phyloP scores from a whole-genome alignment of 2,888 invertebrate species.

The Trissoscelio sp. region DNA sequence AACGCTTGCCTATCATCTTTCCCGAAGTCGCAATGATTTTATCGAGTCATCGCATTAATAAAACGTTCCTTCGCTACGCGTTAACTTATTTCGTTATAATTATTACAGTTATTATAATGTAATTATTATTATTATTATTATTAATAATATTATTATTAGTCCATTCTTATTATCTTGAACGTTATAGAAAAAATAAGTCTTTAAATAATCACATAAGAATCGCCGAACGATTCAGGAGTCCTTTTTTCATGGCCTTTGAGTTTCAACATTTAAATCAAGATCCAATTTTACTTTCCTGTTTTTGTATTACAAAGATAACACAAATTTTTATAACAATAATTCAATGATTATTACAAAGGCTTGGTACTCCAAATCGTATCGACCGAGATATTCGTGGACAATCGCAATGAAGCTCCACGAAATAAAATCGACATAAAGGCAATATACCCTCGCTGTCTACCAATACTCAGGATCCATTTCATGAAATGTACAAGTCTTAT shows the following conservation, averaged over 20 bases:
- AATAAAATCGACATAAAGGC: constrained; percentile 77
- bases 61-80: constrained; percentile 78
- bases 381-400: constrained; percentile 72
- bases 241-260: constrained; percentile 8
- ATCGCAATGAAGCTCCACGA: constrained; percentile 72
- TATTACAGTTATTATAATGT: constrained; percentile 69
- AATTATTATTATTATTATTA: constrained; percentile 68
- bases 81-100: constrained; percentile 75
- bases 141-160: constrained; percentile 65
- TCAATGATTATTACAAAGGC: constrained; percentile 13
- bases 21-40: constrained; percentile 73
- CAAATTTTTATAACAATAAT: constrained; percentile 11
- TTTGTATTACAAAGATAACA: background rate
- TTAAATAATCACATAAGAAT: constrained; percentile 83
- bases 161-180: constrained; percentile 73
- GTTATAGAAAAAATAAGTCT: constrained; percentile 83
- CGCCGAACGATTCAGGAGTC: constrained; percentile 76
- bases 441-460: constrained; percentile 70
- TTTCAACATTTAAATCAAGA: too few relatives aligned
- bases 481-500: constrained; percentile 31
- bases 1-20: constrained; percentile 63
- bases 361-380: constrained; percentile 72
- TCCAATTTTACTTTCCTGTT: too few relatives aligned
- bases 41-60: constrained; percentile 77
- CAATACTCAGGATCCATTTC: constrained; percentile 64